These are phyloP conservation scores for Salminus brasiliensis DNA, from an alignment of 2,113 vertebrate species.

Conservation along the genomic window DNA sequence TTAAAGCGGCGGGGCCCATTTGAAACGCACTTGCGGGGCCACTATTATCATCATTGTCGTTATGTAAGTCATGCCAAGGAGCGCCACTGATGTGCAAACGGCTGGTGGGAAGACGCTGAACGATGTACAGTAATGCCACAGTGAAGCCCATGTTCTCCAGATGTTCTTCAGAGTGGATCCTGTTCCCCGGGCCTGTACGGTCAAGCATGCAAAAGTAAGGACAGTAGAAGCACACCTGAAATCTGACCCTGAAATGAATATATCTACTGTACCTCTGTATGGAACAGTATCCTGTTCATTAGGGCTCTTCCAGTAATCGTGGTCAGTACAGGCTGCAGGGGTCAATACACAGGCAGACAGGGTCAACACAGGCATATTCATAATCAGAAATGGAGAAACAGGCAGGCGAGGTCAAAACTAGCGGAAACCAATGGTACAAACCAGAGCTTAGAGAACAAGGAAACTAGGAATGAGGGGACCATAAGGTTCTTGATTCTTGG, in stretches of 20 bases:
- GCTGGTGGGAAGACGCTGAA: background rate
- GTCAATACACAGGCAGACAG: background rate
- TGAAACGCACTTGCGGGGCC: constrained; percentile 29
- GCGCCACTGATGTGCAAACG: background rate
- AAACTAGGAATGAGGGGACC: background rate
- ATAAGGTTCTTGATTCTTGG: too few species aligned
- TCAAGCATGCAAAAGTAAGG: background rate
- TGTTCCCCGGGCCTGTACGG: background rate
- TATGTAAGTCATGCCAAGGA: constrained; percentile 18
- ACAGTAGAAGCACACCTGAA: background rate
- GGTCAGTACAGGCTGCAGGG: background rate
- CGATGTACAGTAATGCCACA: background rate
- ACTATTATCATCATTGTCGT: constrained; percentile 42
- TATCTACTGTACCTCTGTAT: background rate
- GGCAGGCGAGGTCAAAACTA: background rate
- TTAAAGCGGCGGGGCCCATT: constrained; percentile 49
- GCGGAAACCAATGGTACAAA: background rate
- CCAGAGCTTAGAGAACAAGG: background rate
- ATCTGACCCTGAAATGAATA: background rate
- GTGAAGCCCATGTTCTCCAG: background rate
- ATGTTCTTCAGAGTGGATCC: background rate
- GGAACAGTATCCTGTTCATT: background rate
- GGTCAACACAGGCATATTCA: background rate
- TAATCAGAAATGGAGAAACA: background rate
- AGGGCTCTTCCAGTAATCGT: background rate